Evolutionary conservation across 1,140 invertebrate genomes (phyloP), one percentile per base, ranked within the genome.

Genomic region (Harpegnathos saltator): DNA sequence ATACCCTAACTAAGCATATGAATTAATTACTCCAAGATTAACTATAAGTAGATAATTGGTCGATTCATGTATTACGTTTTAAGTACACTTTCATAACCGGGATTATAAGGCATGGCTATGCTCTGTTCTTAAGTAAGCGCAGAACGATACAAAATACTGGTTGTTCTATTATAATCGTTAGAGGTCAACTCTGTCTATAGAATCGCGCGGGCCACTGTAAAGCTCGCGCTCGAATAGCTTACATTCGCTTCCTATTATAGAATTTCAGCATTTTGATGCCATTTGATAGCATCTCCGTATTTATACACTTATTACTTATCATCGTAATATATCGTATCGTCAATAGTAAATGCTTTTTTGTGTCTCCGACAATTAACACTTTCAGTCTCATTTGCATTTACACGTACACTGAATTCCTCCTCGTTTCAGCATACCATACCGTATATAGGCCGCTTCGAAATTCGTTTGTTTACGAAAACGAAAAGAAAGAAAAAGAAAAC

Each of bases 21-120:
- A 84, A 68, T 62, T 87, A 89, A 89, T 86, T 84, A 84, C 85
- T 89, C 83, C 72, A 83, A 74, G 82, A 89, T 89, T 89, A 89
- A 71, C 82, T 91, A 89, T 87, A 89, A 89, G 77, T 87, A 91
- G 88, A 85, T 62, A 86, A 88, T 87, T 89, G 86, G 87, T 90
- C 85, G 83, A 91, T 63, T 89, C 85, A 85, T 87, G 85, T 90
- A 89, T 93, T 93, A 92, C 93, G 92, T 93, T 90, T 93, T 93
- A 93, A 93, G 92, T 93, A 93, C 92, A 93, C 92, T 92, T 91
- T 91, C 82, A 87, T 92, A 91, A 92, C 91, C 85, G 91, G 91
- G 86, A 91, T 88, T 83, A 89, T 91, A 86, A 90, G 86, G 89
- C 87, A 59, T n/a, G 71, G 85, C 82, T 87, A 89, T 91, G 91